Evolutionary conservation across 1,140 invertebrate species (phyloP).

Genomic region (Brachionus asplanchnoidis): DNA sequence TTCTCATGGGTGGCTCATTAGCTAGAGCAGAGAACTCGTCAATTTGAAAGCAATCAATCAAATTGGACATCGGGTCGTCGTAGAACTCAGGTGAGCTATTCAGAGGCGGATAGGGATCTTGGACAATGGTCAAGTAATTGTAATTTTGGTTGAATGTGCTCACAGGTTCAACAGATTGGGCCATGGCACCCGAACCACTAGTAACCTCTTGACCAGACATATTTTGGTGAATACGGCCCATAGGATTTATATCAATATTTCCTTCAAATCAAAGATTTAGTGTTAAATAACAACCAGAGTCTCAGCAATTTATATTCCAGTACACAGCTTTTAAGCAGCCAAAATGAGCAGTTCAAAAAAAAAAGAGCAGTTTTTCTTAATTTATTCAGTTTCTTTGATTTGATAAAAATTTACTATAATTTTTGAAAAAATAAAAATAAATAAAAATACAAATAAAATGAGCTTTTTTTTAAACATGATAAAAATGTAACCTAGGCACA

Average conservation of each 20-base stretch:
- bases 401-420: constrained; percentile 17
- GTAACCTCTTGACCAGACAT: neutral
- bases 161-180: neutral
- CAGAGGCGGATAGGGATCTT: constrained; percentile 27
- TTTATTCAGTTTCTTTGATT: neutral
- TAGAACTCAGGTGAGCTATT: constrained; percentile 8
- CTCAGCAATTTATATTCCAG: constrained; percentile 27
- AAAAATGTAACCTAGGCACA: neutral
- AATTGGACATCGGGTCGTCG: neutral
- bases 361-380: neutral
- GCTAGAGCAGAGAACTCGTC: neutral
- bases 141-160: neutral
- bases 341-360: neutral
- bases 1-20: neutral
- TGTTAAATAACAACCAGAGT: neutral
- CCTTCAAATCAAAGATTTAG: neutral
- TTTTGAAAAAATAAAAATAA: neutral
- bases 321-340: neutral
- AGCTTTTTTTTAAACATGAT: neutral
- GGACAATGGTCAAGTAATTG: neutral
- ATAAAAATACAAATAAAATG: constrained; percentile 18
- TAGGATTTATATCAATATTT: constrained; percentile 21
- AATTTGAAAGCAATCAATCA: constrained; percentile 6
- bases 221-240: neutral
- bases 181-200: neutral